Conservation (phyloP, 1,140 invertebrate species). For the Atta colombica region DNA sequence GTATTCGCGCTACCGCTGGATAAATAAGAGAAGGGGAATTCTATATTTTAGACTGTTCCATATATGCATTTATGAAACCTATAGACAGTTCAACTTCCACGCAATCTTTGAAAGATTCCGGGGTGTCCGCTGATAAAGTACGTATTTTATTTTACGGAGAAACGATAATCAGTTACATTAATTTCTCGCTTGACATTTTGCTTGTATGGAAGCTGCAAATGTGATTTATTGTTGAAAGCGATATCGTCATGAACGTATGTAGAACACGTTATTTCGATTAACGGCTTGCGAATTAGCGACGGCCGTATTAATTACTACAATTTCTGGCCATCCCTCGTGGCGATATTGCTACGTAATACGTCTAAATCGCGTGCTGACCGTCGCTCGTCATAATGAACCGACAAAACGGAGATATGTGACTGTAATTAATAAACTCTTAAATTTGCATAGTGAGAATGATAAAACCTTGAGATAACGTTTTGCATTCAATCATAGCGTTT, state of each 20-base stretch:
- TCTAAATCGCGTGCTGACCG: slow-evolving; percentile 37
- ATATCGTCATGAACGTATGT: slow-evolving; percentile 18
- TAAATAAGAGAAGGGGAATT: slow-evolving; percentile 7
- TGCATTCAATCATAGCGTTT: not conserved
- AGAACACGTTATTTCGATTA: slow-evolving; percentile 59
- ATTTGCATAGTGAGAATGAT: not conserved
- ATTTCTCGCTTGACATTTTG: not conserved
- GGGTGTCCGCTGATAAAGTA: not conserved
- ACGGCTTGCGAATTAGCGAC: slow-evolving; percentile 59
- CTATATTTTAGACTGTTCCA: not conserved
- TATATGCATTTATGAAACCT: not conserved
- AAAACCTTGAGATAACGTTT: not conserved
- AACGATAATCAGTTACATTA: slow-evolving; percentile 14
- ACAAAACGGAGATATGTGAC: not conserved
- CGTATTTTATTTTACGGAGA: not conserved
- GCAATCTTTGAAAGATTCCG: not conserved
- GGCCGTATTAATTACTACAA: slow-evolving; percentile 68
- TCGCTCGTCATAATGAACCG: slow-evolving; percentile 31
- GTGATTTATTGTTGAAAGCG: slow-evolving; percentile 29
- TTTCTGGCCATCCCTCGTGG: slow-evolving; percentile 43
- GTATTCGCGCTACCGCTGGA: not conserved
- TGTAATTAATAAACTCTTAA: slow-evolving; percentile 19
- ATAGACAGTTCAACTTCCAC: not conserved
- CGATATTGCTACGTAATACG: slow-evolving; percentile 33
- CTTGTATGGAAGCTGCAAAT: slow-evolving; percentile 29